Evolutionary conservation across 2,888 invertebrate species (phyloP), one percentile per base, ranked within the genome.

Genomic region (Lasioglossum malachurum): DNA sequence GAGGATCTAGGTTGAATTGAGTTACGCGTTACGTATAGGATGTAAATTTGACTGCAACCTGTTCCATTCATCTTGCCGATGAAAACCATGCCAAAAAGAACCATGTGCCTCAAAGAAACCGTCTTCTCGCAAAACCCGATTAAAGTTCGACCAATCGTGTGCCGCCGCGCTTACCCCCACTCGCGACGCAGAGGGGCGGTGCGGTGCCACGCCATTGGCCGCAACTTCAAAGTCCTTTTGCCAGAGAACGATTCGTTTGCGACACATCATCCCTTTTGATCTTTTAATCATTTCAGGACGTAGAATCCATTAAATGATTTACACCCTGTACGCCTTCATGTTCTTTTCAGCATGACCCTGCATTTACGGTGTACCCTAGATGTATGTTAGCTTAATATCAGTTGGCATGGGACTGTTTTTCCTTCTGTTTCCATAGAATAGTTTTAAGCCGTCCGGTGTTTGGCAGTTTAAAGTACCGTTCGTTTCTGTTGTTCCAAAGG

Each of bases 401-500:
- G 72, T 80, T 76, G 81, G 91, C 89, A 91, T 89, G 90, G 64
- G 31, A 78, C 76, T 83, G 44, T 60, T 74, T 81, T 19, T 44
- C 31, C 16, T 71, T 83, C 19, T 64, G 27, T 79, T 60, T 84
- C 31, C 31, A 82, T 82, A 78, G 49, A 73, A 64, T 78, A 72
- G 75, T 57, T 35, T n/a, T 44, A 4, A 75, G 44, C n/a, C 12
- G 41, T 10, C 12, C 38, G 41, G 0, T n/a, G n/a, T 14, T 41
- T 10, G 14, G 12, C 53, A 12, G 49, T 57, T 76, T 78, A 53
- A 75, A 67, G 38, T 49, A 64, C 44, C 27, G 75, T 57, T 23
- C 12, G 27, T 73, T 82, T 86, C 76, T 89, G 88, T 91, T 93
- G 91, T 91, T 91, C 94, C 95, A 78, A 96, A 99, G 99, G 98